Evolutionary conservation across 2,888 invertebrate genomes (phyloP).

Genomic region (Acronicta aceris): DNA sequence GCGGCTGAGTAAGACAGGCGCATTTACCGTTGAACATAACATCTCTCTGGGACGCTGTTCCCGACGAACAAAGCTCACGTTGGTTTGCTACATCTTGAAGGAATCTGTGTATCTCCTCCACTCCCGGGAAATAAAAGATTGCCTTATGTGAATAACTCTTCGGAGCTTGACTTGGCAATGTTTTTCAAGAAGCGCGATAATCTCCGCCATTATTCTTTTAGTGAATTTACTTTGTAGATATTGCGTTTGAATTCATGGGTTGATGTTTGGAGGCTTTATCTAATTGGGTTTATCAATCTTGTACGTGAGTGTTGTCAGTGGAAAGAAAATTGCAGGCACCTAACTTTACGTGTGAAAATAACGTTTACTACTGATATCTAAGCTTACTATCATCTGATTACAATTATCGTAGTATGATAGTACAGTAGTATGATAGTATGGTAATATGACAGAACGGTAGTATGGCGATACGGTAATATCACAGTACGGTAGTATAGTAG

Average conservation of each 20-base stretch:
- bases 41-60: conserved; percentile 45
- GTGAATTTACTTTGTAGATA: conserved; percentile 70
- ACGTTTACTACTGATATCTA: too few relatives aligned
- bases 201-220: conserved; percentile 76
- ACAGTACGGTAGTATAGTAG: too few relatives aligned
- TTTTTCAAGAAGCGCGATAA: conserved; percentile 79
- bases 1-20: conserved; percentile 57
- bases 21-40: conserved; percentile 69
- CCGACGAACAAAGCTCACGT: conserved; percentile 64
- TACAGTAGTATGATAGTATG: too few relatives aligned
- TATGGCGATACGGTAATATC: too few relatives aligned
- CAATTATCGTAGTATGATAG: too few relatives aligned
- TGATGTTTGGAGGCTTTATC: conserved; percentile 24
- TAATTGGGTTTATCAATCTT: conserved; percentile 31
- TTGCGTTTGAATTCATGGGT: conserved; percentile 49
- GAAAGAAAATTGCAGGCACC: background rate
- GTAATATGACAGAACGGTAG: too few relatives aligned
- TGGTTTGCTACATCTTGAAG: conserved; percentile 67
- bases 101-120: conserved; percentile 72
- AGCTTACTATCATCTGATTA: too few relatives aligned
- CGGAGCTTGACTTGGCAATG: conserved; percentile 67
- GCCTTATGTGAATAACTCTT: conserved; percentile 77
- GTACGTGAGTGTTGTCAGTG: background rate
- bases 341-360: background rate
- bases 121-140: conserved; percentile 82